Evolutionary conservation across 35 echinoderm and acorn worm genomes (phyloP).

Genomic region (Acanthaster planci): DNA sequence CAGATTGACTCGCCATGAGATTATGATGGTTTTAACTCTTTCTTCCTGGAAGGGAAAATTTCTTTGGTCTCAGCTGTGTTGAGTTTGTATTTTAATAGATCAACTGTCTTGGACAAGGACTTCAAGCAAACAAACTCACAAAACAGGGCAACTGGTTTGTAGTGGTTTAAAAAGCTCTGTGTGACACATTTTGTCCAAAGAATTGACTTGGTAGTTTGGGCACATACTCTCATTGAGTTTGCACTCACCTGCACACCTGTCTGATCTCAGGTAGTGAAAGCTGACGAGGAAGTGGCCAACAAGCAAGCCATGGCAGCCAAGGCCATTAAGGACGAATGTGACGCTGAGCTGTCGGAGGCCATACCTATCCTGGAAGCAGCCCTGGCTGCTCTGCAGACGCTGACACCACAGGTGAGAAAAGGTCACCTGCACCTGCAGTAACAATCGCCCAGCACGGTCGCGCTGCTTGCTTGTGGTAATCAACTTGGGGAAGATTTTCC

Average conservation of each 20-base stretch:
- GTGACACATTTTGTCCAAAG: no score
- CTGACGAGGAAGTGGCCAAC: slow-evolving; percentile 97
- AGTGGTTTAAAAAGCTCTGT: neutral
- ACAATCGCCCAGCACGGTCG: no score
- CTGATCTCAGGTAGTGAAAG: slow-evolving; percentile 82
- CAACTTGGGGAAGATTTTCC: no score
- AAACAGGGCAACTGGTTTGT: neutral
- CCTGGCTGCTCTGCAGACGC: slow-evolving; percentile 86
- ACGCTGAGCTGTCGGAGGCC: slow-evolving; percentile 88
- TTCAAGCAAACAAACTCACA: neutral
- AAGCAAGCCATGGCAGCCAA: slow-evolving; percentile 92
- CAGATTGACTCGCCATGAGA: neutral
- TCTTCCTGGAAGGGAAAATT: neutral
- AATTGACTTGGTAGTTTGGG: no score
- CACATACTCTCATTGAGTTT: no score
- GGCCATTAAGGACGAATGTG: slow-evolving; percentile 97
- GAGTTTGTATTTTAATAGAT: neutral
- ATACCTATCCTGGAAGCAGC: slow-evolving; percentile 90
- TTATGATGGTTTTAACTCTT: neutral
- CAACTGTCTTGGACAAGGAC: neutral
- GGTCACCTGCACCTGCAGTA: no score
- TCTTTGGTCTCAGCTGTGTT: no score
- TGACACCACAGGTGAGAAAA: slow-evolving; percentile 68
- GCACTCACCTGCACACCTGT: neutral
- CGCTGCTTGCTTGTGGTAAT: no score